Evolutionary conservation across 2,888 invertebrate genomes (phyloP).

Genomic region (Ametastegia equiseti): DNA sequence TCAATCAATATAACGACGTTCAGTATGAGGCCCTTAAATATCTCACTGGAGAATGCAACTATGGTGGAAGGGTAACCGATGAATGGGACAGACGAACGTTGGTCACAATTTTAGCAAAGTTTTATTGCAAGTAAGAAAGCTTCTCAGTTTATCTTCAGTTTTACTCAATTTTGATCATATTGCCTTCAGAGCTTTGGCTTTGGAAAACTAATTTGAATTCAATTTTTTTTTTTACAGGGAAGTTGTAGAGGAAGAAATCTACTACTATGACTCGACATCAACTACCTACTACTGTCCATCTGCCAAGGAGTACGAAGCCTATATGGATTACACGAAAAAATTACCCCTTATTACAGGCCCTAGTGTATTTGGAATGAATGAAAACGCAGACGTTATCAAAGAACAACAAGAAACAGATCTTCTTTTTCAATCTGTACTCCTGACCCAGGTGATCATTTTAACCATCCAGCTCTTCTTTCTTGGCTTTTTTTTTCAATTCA

Average conservation of each 20-base stretch:
- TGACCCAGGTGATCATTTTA: constrained; percentile 86
- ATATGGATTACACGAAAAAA: constrained; percentile 81
- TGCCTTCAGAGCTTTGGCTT: not conserved
- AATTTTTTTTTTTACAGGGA: constrained; percentile 56
- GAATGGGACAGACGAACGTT: constrained; percentile 95
- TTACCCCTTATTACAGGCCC: constrained; percentile 89
- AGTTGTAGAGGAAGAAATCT: constrained; percentile 60
- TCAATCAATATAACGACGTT: constrained; percentile 89
- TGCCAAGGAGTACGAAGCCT: constrained; percentile 85
- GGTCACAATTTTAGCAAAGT: constrained; percentile 88
- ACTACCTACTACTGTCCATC: constrained; percentile 85
- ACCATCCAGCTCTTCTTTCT: not conserved
- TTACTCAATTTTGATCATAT: not conserved
- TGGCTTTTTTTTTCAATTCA: not conserved
- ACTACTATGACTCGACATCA: constrained; percentile 66
- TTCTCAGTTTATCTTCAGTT: no score
- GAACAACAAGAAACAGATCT: constrained; percentile 92
- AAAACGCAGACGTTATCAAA: constrained; percentile 95
- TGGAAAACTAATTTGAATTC: not conserved
- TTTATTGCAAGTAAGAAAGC: constrained; percentile 85
- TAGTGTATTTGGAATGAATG: constrained; percentile 93
- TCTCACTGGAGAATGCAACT: constrained; percentile 96
- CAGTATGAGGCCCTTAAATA: constrained; percentile 93
- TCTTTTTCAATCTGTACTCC: constrained; percentile 84
- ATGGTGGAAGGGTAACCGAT: constrained; percentile 97